Base-by-base conservation (phyloP, 2,797 vertebrate genomes). In the Mallotus villosus region DNA sequence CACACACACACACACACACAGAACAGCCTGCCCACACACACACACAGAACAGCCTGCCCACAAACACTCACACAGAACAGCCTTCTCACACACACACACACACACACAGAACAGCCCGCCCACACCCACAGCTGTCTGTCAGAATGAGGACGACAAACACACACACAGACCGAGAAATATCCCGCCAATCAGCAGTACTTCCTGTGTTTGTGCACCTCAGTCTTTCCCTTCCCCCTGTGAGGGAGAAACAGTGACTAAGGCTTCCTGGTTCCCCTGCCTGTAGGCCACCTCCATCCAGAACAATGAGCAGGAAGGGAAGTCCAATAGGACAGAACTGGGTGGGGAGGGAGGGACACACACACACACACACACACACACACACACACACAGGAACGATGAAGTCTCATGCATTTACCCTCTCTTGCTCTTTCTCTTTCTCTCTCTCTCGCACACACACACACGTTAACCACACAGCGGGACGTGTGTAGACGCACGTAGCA, bases 161-260 rank as follows among this genome's bases (percentile, higher is more conserved):
- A 32, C 32, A 32, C 25, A 25, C 25, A 2, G 3, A 25, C 25
- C 25, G 3, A 25, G 25, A 25, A 25, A 25, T 25, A 25, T 25
- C 2, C 49, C 63, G 65, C 41, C 71, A 80, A 80, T 75, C 63
- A 32, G 4, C 9, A 71, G 37, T 11, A 41, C 85, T 88, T 90
- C 89, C 85, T 88, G 81, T 74, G 84, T 86, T 88, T 84, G 82
- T 82, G 82, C 82, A 74, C 79, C 65, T 76, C 73, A 2, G 41
- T 2, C 67, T 81, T 84, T 74, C 74, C 70, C 61, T 82, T 77
- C 46, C 71, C 73, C 74, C 32, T 16, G 32, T 37, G 63, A 68
- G 69, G 68, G 59, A 11, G 7, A 61, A 64, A 9, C 25, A 82
- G 73, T 62, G 76, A 79, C 68, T 1, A 65, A 77, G 68, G 71